Evolutionary conservation across 1,140 invertebrate genomes (phyloP).

Genomic region (Heliconius hermathena): DNA sequence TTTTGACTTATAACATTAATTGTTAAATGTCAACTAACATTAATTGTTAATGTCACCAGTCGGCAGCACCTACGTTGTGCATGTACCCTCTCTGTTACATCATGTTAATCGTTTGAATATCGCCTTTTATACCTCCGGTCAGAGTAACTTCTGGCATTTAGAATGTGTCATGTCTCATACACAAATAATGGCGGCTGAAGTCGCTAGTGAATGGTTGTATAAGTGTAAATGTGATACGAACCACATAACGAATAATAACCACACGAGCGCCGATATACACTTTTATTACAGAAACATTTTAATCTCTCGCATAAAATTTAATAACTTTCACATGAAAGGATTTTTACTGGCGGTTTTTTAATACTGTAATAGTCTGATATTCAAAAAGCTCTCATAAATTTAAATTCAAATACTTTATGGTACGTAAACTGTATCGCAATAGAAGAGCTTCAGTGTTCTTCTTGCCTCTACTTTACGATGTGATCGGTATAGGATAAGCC

Average conservation of each 20-base stretch:
- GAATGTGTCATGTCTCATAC: no score
- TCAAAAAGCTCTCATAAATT: not conserved
- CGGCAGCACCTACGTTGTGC: no score
- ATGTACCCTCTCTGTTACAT: no score
- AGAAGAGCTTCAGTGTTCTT: not conserved
- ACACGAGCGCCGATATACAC: not conserved
- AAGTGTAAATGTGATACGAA: not conserved
- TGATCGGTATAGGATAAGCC: not conserved
- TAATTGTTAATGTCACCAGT: no score
- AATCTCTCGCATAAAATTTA: conserved; percentile 6
- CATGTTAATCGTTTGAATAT: no score
- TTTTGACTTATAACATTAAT: no score
- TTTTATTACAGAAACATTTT: not conserved
- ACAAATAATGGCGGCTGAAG: no score
- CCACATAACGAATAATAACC: not conserved
- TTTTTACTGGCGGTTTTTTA: conserved; percentile 6
- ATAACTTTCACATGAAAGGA: conserved; percentile 4
- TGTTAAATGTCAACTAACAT: no score
- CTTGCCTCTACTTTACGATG: not conserved
- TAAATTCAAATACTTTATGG: not conserved
- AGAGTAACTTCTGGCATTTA: no score
- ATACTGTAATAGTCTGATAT: conserved; percentile 5
- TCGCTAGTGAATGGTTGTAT: no score
- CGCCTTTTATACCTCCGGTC: no score
- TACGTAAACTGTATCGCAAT: not conserved